Base-by-base conservation (phyloP, 2,113 vertebrate species). In the Brachirus orientalis region DNA sequence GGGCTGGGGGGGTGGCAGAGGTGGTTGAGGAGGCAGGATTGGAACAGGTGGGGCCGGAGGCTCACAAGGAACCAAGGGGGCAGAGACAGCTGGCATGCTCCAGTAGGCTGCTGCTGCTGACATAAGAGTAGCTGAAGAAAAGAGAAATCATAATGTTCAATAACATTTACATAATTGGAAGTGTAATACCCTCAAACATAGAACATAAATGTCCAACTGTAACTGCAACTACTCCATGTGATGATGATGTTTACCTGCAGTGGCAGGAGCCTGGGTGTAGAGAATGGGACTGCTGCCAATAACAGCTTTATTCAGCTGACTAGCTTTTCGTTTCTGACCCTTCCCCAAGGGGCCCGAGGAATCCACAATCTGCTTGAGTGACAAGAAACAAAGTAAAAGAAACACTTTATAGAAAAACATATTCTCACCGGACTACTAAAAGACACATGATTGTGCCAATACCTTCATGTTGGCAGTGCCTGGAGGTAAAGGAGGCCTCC, bases 261-360 rank as follows among this genome's bases (percentile, higher is more conserved):
- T 84, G 50, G 92, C 63, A 43, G 94, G 54, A 33, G 95, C 61
- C 44, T 98, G 97, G 57, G 94, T 95, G 83, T 98, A 99, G 41
- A 98, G 92, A 65, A 99, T 96, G 0, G 97, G 92, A 84, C 93
- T 97, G 86, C 97, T 98, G 48, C 97, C 97, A 12, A 99, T 98
- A 56, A 95, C 92, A 0, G 94, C 63, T 54, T 96, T 94, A 77
- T 92, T 94, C 71, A 94, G 64, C 46, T 93, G 90, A 6, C 90
- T 88, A 0, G 92, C 86, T 63, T 98, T 99, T 45, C 97, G 94
- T 80, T 99, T 99, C 66, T 93, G 83, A 0, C 90, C 90, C 79
- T 94, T 98, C 52, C 91, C 91, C 0, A 92, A 83, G 1, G 89
- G 38, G 0, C 72, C 63, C 1, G 83, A 61, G 0, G 89, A 50